Conservation (phyloP, 2,113 vertebrate species). For the Anarhynchus alexandrinus region DNA sequence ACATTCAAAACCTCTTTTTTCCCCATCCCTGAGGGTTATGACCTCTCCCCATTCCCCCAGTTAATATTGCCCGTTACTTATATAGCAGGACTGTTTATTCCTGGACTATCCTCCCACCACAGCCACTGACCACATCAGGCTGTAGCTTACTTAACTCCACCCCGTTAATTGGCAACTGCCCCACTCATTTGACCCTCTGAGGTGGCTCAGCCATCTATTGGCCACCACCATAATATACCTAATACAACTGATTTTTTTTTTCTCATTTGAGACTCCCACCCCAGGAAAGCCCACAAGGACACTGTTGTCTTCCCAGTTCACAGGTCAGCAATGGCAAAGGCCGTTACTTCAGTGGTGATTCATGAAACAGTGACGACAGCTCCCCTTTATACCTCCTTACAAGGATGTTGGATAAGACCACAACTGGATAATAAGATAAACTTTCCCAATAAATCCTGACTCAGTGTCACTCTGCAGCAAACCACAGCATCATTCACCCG, state of each 20-base stretch:
- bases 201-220: neutral
- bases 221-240: no score
- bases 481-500: neutral
- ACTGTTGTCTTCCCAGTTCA: neutral
- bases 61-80: fast-evolving
- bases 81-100: neutral
- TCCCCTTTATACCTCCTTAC: neutral
- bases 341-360: neutral
- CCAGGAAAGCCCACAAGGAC: neutral
- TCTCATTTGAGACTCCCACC: neutral
- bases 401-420: neutral
- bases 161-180: neutral
- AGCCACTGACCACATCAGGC: neutral
- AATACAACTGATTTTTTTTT: neutral
- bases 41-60: neutral
- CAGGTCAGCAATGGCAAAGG: neutral
- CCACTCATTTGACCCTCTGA: neutral
- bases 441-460: neutral
- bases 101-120: neutral
- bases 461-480: neutral
- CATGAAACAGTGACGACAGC: neutral
- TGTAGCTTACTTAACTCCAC: neutral
- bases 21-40: fast-evolving
- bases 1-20: neutral
- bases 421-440: neutral